Base-by-base conservation (phyloP, 2,797 vertebrate species). In the Rhinatrema bivittatum region DNA sequence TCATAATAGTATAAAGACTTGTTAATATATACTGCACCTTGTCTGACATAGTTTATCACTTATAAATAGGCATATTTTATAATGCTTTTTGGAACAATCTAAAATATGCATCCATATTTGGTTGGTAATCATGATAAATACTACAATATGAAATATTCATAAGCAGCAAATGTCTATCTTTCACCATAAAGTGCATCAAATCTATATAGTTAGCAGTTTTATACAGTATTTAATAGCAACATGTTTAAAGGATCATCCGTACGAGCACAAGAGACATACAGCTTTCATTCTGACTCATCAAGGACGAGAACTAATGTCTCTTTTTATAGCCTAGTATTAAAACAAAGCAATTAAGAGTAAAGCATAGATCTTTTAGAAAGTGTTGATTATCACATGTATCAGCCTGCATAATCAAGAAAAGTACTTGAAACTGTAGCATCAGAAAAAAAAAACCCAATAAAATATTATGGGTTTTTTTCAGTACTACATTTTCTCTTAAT, bases 161-260 rank as follows among this genome's bases (percentile, higher is more conserved):
- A 39, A 36, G 18, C 31, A 20, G 0, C 6, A 56, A 57, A 39
- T 39, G 25, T 0, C 1, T 38, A 2, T 35, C 42, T 53, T 44
- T n/a, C 32, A 3, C 27, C 3, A 7, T 49, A 53, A 41, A 10
- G 25, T 29, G 12, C 2, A 39, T 28, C 15, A 32, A 70, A 29
- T 36, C 15, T 24, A 26, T 27, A 20, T 41, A 63, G 57, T 43
- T 50, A 42, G 18, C 18, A 5, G n/a, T 51, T 13, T 46, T 12
- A 26, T 29, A 16, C 21, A 46, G 29, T 39, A 22, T 2, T 22
- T 52, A 56, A 33, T 16, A 41, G 16, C 36, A 54, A 3, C 8
- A 25, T 31, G 10, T 48, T 47, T 53, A 35, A 54, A 42, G 29
- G 6, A 21, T 42, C 45, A 32, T 42, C 56, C 5, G 27, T 13